Conservation (phyloP, 1,140 invertebrate species). For the Heliconius hermathena region DNA sequence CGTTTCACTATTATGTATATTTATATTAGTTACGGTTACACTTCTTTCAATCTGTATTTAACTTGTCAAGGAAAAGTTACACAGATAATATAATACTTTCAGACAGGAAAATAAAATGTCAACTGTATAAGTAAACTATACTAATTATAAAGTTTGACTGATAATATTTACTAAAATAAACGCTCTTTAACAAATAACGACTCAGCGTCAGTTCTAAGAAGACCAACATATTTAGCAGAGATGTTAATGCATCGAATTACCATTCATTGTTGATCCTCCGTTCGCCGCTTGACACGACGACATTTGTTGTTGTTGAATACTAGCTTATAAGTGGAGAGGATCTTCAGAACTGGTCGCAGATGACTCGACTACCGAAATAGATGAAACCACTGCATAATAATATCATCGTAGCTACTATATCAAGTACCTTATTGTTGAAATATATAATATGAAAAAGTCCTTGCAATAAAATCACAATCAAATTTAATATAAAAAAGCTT, state of each 20-base stretch:
- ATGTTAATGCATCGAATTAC: conserved; percentile 33
- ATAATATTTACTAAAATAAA: conserved; percentile 7
- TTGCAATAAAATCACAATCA: neutral
- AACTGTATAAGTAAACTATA: neutral
- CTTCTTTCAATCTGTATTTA: neutral
- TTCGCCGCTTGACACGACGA: conserved; percentile 23
- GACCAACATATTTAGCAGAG: conserved; percentile 36
- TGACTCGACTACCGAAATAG: conserved; percentile 42
- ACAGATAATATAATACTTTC: neutral
- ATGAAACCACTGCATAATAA: conserved; percentile 40
- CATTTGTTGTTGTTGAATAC: conserved; percentile 38
- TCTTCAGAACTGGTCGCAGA: conserved; percentile 29
- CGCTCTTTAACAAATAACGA: conserved; percentile 28
- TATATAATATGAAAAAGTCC: neutral
- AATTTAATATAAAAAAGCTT: neutral
- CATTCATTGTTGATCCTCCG: conserved; percentile 32
- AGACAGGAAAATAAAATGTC: neutral
- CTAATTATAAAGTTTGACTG: neutral
- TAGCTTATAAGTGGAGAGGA: conserved; percentile 25
- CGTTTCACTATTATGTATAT: conserved; percentile 23
- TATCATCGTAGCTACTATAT: conserved; percentile 31
- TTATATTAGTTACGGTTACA: conserved; percentile 21
- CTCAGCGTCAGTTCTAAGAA: conserved; percentile 37
- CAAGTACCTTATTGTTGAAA: conserved; percentile 5
- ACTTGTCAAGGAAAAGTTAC: conserved; percentile 17